These are phyloP conservation scores for Orientallactaga bullata DNA, from an alignment of 2,113 vertebrate species.

Conservation along the genomic window DNA sequence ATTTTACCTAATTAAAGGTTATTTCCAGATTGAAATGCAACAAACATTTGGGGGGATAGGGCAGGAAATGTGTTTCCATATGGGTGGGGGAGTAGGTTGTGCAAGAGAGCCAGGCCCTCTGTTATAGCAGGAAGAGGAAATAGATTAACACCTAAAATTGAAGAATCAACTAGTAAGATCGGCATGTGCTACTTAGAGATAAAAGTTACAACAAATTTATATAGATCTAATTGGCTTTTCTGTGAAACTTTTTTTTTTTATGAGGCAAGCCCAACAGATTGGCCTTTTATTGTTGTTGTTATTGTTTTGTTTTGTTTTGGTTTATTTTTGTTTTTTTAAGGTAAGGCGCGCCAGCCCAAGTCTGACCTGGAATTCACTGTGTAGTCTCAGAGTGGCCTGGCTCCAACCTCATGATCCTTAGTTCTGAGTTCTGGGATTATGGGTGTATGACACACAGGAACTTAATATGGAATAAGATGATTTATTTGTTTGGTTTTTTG, in stretches of 20 bases:
- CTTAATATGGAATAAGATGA: no score
- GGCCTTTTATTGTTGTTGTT: no score
- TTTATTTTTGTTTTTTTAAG: no score
- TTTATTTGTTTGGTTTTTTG: neutral
- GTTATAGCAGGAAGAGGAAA: neutral
- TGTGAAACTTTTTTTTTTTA: no score
- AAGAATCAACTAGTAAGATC: neutral
- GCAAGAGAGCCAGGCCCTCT: neutral
- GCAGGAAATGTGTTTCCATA: slow-evolving; percentile 10
- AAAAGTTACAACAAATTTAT: neutral
- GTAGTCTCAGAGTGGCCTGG: no score
- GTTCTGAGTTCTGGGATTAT: no score
- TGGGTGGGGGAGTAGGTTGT: neutral
- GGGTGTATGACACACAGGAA: no score
- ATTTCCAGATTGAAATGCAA: neutral
- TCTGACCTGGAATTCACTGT: no score
- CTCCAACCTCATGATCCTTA: no score
- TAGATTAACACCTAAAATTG: neutral
- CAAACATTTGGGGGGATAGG: neutral
- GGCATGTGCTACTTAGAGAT: neutral
- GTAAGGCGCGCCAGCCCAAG: no score
- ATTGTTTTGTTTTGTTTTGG: no score
- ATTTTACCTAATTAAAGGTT: neutral
- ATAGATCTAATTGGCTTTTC: neutral
- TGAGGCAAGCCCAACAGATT: no score